phyloP scores from a whole-genome alignment of 2,888 invertebrate genomes.

The Atrina japonica region DNA sequence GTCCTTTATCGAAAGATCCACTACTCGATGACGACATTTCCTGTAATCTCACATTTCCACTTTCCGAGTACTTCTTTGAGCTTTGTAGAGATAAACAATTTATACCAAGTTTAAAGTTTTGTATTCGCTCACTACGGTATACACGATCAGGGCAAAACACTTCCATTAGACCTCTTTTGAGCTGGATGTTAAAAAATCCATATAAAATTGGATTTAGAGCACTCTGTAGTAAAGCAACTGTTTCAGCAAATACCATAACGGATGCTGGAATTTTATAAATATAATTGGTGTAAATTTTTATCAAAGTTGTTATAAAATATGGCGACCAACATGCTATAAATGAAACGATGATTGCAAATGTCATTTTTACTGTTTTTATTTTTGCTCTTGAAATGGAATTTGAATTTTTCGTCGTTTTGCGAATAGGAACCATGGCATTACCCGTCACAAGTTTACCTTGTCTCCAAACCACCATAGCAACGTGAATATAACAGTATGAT shows the following conservation, averaged over 20 bases:
- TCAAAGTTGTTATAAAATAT: slow-evolving; percentile 81
- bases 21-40: slow-evolving; percentile 53
- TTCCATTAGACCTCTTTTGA: slow-evolving; percentile 67
- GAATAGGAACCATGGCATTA: slow-evolving; percentile 41
- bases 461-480: slow-evolving; percentile 80
- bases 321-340: slow-evolving; percentile 82
- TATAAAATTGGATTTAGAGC: slow-evolving; percentile 81
- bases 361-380: slow-evolving; percentile 82
- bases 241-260: slow-evolving; percentile 80
- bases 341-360: slow-evolving; percentile 80
- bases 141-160: slow-evolving; percentile 55
- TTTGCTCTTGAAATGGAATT: slow-evolving; percentile 80
- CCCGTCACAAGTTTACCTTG: slow-evolving; percentile 69
- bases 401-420: slow-evolving; percentile 63
- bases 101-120: too few relatives aligned
- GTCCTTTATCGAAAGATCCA: slow-evolving; percentile 47
- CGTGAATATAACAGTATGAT: slow-evolving; percentile 81
- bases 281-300: slow-evolving; percentile 80
- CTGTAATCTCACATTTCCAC: not conserved
- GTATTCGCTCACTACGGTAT: too few relatives aligned
- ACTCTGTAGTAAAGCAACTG: slow-evolving; percentile 78
- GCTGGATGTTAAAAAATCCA: slow-evolving; percentile 80
- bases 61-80: not conserved
- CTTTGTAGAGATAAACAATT: slow-evolving; percentile 9
- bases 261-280: slow-evolving; percentile 68